Base-by-base conservation (phyloP, 2,888 invertebrate species). In the Drosophila rubida region DNA sequence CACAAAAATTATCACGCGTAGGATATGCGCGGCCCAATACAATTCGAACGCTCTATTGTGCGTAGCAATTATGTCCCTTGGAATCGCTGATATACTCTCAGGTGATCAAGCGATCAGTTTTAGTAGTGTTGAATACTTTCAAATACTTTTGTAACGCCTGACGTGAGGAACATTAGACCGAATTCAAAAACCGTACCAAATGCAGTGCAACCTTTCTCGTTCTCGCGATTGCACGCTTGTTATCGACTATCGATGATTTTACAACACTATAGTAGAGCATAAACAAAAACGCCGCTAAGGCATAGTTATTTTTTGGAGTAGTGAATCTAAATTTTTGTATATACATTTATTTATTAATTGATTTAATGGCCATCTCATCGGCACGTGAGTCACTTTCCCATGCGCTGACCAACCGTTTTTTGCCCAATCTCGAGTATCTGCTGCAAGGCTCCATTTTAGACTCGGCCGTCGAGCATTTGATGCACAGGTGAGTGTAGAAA, bases 371-470 rank as follows among this genome's bases (percentile, higher is more conserved):
- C 0, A 60, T 89, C 1, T 79, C 88, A 0, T 90, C 91, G 4
- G 89, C 90, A 0, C 88, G 90, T 23, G 91, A 91, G 61, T 96
- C 95, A 42, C 92, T 97, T 68, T 94, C 94, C 23, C 95, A 96
- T 78, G 97, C 97, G 3, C 89, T 97, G 25, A 96, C 95, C 88
- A 95, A 95, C 35, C 96, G 97, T 80, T 97, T 97, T 54, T 95
- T 98, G 51, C 97, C 98, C 0, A 97, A 97, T 90, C 97, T 98
- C 90, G 98, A 98, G 92, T 98, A 98, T 90, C 93, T 98, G 54
- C 93, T 99, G 3, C 96, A 98, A 93, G 98, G 98, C 3, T 98
- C 98, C 13, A 97, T 99, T 19, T 92, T 98, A 62, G 98, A 99
- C 91, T 95, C 95, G 13, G 96, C 97, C 27, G 97, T 98, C 6